Conservation (phyloP, 2,113 vertebrate genomes). For the Nerophis lumbriciformis region DNA sequence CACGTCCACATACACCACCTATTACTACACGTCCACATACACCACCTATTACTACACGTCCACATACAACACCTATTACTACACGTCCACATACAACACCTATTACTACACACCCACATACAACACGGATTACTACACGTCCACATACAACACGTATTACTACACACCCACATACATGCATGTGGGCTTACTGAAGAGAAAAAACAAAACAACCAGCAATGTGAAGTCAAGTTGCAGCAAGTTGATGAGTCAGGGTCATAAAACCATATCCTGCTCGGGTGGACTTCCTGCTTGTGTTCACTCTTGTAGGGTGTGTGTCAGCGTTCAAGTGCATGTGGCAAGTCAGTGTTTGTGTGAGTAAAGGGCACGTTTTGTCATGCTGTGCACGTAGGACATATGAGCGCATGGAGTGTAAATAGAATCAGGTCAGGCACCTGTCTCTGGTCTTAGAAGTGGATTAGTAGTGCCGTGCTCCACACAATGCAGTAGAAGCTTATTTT, state of each 20-base stretch:
- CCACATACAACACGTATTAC: background rate
- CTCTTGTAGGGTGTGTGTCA: background rate
- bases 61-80: background rate
- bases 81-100: background rate
- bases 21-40: background rate
- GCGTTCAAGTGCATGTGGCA: background rate
- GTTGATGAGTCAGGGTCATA: constrained; percentile 42
- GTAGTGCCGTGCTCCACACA: constrained; percentile 12
- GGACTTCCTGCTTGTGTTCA: constrained; percentile 52
- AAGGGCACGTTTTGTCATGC: background rate
- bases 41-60: background rate
- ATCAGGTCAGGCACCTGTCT: constrained; percentile 47
- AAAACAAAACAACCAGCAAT: constrained; percentile 4
- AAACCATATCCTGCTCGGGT: constrained; percentile 26
- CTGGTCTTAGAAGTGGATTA: constrained; percentile 54
- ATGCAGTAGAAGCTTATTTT: background rate
- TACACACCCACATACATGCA: background rate
- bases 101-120: background rate
- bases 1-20: background rate
- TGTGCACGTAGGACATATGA: constrained; percentile 8
- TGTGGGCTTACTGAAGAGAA: background rate
- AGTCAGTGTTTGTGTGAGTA: constrained; percentile 1
- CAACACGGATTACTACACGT: background rate
- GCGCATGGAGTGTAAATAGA: constrained; percentile 32
- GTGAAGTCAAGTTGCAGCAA: constrained; percentile 22